A percentile compares a stretch with the other conserved stretches of the same genome.
These are phyloP conservation scores for Electrona antarctica DNA, from an alignment of 2,113 vertebrate species.

Conservation along the genomic window DNA sequence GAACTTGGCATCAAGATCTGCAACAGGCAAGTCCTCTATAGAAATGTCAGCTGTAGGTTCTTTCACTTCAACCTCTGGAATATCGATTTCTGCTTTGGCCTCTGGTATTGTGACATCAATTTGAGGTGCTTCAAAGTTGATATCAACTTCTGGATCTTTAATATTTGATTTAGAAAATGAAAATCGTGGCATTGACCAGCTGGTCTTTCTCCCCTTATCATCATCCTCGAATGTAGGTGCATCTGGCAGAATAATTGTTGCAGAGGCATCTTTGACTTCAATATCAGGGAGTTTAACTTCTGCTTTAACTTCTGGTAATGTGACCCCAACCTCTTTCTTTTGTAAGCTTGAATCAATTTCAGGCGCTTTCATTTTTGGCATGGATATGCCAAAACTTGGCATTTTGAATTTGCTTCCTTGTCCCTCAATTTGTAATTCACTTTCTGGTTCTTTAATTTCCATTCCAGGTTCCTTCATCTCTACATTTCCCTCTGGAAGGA, in stretches of 20 bases:
- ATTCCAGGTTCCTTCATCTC: constrained; percentile 40
- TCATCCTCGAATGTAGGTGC: background rate
- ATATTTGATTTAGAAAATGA: too few relatives aligned
- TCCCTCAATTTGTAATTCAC: background rate
- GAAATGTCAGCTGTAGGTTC: constrained; percentile 5
- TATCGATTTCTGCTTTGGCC: background rate
- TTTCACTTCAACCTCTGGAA: constrained; percentile 41
- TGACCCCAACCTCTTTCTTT: constrained; percentile 36
- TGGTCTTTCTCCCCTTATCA: too few relatives aligned
- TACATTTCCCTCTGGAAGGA: constrained; percentile 47
- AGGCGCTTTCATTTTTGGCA: constrained; percentile 14
- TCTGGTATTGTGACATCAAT: background rate
- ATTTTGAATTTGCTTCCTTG: constrained; percentile 20
- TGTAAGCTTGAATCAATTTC: constrained; percentile 22
- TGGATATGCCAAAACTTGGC: constrained; percentile 16
- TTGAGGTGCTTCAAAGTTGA: too few relatives aligned
- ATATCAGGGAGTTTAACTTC: background rate
- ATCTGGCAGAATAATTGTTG: background rate
- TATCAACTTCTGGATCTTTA: too few relatives aligned
- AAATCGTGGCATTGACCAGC: too few relatives aligned
- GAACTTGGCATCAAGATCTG: constrained; percentile 18
- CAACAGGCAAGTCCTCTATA: constrained; percentile 32
- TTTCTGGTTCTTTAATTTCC: constrained; percentile 30
- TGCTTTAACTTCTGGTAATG: constrained; percentile 31
- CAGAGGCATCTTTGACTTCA: background rate